Evolutionary conservation across 2,888 invertebrate species (phyloP), one percentile per base, ranked within the genome.

Genomic region (Hirtodrosophila confusa): DNA sequence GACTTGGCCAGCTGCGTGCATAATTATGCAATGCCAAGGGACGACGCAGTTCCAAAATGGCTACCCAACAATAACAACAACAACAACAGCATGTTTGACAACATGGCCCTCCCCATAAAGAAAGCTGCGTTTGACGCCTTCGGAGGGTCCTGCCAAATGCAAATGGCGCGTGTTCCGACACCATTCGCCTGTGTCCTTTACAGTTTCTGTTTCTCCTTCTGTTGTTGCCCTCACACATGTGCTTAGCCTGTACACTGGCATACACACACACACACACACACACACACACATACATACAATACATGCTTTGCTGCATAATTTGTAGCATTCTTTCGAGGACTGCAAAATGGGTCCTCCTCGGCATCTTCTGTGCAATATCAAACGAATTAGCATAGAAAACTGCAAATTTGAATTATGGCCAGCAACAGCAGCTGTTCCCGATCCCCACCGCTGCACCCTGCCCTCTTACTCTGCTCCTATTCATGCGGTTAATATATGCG

Each of bases 301-400:
- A 63, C 35, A 40, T 51, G 51, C 61, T 48, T 33, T 54, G 17
- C 51, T 77, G 75, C 77, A 75, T 75, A 77, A 77, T 73, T 75
- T 75, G 75, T 72, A 47, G 78, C 69, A 61, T 58, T 69, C 60
- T 73, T 73, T 69, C 50, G 58, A 61, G 40, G 35, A 53, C 36
- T 11, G 45, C 51, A 51, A 66, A 62, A 75, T 71, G 70, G 73
- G 51, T 66, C 51, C 53, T 48, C 67, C 57, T 23, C 53, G 50
- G 66, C 72, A 66, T 83, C 82, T 86, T 80, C 56, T 65, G 61
- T 67, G 64, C 80, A 77, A 66, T 78, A 84, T 75, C 75, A 70
- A 82, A 78, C 82, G 88, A 90, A 89, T 89, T 89, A 88, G 85
- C 89, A 89, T 90, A 88, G 87, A 85, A 88, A 89, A 89, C 89